Conservation (phyloP, 2,888 invertebrate species). For the Zootermopsis nevadensis region DNA sequence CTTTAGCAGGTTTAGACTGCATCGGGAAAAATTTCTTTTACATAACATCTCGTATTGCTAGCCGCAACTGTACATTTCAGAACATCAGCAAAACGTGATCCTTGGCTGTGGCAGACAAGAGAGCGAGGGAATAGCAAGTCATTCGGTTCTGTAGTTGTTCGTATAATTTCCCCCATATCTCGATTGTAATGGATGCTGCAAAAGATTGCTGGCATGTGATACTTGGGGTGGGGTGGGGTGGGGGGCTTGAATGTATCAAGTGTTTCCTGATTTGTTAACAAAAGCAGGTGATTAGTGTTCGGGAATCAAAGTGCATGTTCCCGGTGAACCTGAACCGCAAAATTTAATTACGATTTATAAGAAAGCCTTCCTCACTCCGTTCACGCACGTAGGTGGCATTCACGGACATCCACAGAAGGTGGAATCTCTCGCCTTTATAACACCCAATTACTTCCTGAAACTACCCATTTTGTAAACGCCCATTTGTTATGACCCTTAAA, state of each 20-base stretch:
- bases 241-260: background rate
- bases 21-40: background rate
- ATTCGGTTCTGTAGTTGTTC: background rate
- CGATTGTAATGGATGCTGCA: background rate
- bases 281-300: background rate
- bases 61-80: background rate
- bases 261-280: constrained; percentile 25
- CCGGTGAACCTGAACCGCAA: constrained; percentile 3
- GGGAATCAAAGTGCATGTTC: background rate
- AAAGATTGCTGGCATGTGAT: background rate
- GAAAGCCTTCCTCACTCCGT: background rate
- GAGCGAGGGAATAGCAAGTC: background rate
- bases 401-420: background rate
- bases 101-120: background rate
- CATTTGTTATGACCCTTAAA: no score
- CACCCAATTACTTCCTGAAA: background rate
- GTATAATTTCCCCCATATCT: background rate
- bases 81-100: background rate
- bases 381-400: no score
- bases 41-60: background rate
- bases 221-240: no score
- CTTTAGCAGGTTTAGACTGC: no score
- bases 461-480: no score
- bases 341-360: background rate
- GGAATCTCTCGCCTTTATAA: background rate